Percentiles rank a stretch among this genome's conserved stretches.
Evolutionary conservation across 2,888 invertebrate genomes (phyloP).

Genomic region (Amblyjoppa fuscipennis): DNA sequence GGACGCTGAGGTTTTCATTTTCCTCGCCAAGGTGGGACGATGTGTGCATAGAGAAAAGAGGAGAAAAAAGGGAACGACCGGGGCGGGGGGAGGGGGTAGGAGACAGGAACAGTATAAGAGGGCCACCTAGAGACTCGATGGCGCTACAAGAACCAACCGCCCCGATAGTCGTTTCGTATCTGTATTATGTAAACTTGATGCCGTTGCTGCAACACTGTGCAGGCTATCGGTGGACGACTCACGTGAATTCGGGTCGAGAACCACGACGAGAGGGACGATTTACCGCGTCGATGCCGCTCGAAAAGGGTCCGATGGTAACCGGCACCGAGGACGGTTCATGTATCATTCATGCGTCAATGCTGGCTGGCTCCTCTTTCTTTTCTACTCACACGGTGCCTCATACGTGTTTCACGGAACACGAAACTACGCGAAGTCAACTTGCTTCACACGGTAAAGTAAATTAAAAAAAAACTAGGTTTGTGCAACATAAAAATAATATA

Average conservation of each 20-base stretch:
- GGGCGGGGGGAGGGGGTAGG: not conserved
- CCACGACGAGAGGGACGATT: conserved; percentile 42
- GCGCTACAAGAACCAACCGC: conserved; percentile 36
- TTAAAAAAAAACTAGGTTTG: too few species aligned
- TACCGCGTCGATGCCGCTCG: conserved; percentile 48
- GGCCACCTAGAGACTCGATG: conserved; percentile 13
- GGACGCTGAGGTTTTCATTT: conserved; percentile 59
- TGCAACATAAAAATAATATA: not conserved
- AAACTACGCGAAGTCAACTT: not conserved
- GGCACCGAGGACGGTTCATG: conserved; percentile 69
- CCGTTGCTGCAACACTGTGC: conserved; percentile 2
- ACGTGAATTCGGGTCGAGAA: conserved; percentile 45
- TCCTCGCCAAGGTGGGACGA: conserved; percentile 35
- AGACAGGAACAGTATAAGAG: conserved; percentile 10
- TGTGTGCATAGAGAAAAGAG: conserved; percentile 46
- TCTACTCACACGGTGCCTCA: not conserved
- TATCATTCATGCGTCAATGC: conserved; percentile 76
- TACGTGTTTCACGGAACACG: not conserved
- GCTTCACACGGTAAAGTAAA: not conserved
- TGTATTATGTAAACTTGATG: conserved; percentile 54
- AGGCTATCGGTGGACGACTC: conserved; percentile 49
- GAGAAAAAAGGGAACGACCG: conserved; percentile 1
- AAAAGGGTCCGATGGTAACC: conserved; percentile 68
- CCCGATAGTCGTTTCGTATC: conserved; percentile 54
- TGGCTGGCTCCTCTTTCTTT: conserved; percentile 22